Evolutionary conservation across 2,113 vertebrate species (phyloP), one percentile per base, ranked within the genome.

Genomic region (Macquaria ambigua): DNA sequence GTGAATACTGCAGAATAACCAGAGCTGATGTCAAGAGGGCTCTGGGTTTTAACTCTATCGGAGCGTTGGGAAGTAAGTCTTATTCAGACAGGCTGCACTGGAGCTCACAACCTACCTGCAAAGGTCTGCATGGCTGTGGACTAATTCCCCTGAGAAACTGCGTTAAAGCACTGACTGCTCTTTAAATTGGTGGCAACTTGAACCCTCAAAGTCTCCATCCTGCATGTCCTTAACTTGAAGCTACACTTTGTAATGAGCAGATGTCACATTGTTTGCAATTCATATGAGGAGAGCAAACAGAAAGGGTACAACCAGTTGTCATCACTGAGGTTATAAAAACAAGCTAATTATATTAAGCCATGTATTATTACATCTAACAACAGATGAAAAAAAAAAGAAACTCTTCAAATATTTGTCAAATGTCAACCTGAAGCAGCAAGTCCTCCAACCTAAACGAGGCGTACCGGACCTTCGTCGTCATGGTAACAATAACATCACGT

Each of bases 1-100:
- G 95, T 87, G 92, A 95, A n/a, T 96, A 95, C 82, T 96, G 96
- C 91, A 87, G 95, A 77, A 93, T 96, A 70, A 94, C 81, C 61
- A 84, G 76, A 73, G 84, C 48, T 11, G 92, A 96, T 41, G 68
- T 95, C 16, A 85, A 79, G 41, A 77, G 31, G 21, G 87, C 53
- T 68, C 68, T 95, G 12, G 94, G 93, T 4, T 79, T 93, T 12
- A 77, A 69, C 8, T 77, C 77, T 50, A 41, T 73, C 1, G 5
- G 63, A 5, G 20, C 34, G 0, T 94, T 95, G 91, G 94, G 94
- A 91, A 91, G 96, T 96, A 93, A 92, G 93, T 95, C 1, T 64
- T 50, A 50, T 48, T 37, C 37, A 23, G 23, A 55, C 34, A 10
- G 12, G 23, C 18, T 75, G 41, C 50, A 16, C 37, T n/a, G 6